Evolutionary conservation across 1,140 invertebrate genomes (phyloP).

Genomic region (Dermatophagoides farinae): DNA sequence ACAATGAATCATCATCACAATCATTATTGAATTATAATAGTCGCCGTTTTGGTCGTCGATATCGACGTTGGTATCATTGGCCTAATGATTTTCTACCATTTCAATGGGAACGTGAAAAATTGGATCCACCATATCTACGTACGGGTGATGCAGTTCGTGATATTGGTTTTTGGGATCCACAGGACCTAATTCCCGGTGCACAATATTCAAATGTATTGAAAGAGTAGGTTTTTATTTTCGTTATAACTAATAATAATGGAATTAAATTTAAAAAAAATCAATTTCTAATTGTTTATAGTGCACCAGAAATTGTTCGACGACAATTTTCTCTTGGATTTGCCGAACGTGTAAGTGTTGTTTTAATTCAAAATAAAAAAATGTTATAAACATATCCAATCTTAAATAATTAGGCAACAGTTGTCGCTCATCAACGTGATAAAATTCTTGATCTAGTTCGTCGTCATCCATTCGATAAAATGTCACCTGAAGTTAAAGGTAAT

Average conservation of each 20-base stretch:
- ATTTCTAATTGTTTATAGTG: background rate
- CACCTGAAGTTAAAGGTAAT: slow-evolving; percentile 16
- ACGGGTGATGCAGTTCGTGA: slow-evolving; percentile 14
- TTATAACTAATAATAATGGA: background rate
- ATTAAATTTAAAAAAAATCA: background rate
- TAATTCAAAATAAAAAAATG: background rate
- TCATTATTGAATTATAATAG: background rate
- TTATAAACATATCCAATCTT: background rate
- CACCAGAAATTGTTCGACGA: slow-evolving; percentile 10
- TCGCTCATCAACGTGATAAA: slow-evolving; percentile 8
- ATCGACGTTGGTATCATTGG: slow-evolving; percentile 9
- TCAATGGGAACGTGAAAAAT: slow-evolving; percentile 12
- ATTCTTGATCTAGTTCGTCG: slow-evolving; percentile 12
- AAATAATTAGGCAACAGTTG: background rate
- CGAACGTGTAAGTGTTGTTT: background rate
- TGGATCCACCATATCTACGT: slow-evolving; percentile 3
- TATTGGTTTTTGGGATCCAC: slow-evolving; percentile 1
- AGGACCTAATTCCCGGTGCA: background rate
- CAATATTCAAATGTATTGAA: slow-evolving; percentile 2
- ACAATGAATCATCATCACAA: too few relatives aligned
- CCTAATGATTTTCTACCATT: slow-evolving; percentile 18
- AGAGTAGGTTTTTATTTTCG: background rate
- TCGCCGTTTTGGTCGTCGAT: slow-evolving; percentile 8
- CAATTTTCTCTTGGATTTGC: slow-evolving; percentile 8
- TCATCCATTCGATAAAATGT: slow-evolving; percentile 14